Evolutionary conservation across 2,797 vertebrate species (phyloP), one percentile per base, ranked within the genome.

Genomic region (Eleutherodactylus coqui): DNA sequence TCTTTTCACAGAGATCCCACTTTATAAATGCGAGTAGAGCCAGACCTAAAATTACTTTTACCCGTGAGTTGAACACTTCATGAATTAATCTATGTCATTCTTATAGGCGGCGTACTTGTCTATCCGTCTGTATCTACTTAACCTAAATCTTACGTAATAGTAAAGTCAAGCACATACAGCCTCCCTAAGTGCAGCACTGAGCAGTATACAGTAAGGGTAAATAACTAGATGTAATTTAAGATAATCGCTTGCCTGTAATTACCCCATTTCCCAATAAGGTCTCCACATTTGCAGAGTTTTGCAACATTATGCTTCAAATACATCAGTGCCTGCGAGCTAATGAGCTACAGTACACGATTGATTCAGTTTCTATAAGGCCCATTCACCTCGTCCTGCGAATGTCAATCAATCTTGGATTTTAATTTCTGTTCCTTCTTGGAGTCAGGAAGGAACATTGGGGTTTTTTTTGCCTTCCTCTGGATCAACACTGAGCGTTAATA

Each of bases 231-330:
- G 32, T 19, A 69, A 21, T 38, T 21, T n/a, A n/a, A n/a, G n/a
- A 72, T n/a, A n/a, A 27, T 34, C n/a, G 62, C 36, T 67, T 34
- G 62, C 38, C 38, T 72, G 36, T 14, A 72, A 72, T 72, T 72
- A 41, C n/a, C 38, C 21, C 3, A 14, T 72, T 72, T 72, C 36
- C 38, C 36, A 14, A 5, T 24, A 72, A 41, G 21, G 38, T 43
- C 69, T 72, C 5, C 38, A 41, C 8, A 29, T 70, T 70, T 69
- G 64, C 17, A 69, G 19, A 24, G 10, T 36, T n/a, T 43, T 7
- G 5, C 38, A 13, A 72, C 19, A 72, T 72, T 4, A 8, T n/a
- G 36, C 36, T 41, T 38, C n/a, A n/a, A 72, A 6, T n/a, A 24
- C 9, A 38, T 69, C 24, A 69, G 64, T 69, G 32, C 34, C 19